Percentiles rank a stretch among this genome's conserved stretches.
Evolutionary conservation across 2,113 vertebrate species (phyloP).

Genomic region (Marmota flaviventris): DNA sequence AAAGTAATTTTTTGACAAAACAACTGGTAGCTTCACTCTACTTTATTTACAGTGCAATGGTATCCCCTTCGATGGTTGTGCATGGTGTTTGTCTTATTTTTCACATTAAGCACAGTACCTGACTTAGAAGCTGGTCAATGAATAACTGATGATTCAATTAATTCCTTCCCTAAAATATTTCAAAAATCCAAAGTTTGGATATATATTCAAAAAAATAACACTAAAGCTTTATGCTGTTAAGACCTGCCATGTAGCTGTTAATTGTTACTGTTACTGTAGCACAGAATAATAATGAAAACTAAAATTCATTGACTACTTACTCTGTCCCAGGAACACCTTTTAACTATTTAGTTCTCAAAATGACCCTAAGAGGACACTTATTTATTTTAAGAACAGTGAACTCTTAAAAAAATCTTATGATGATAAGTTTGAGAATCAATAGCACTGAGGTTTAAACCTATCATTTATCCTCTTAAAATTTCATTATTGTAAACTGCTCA

Average conservation of each 20-base stretch:
- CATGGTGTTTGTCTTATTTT: neutral
- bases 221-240: neutral
- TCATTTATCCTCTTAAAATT: neutral
- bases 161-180: neutral
- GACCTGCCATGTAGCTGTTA: neutral
- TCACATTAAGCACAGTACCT: neutral
- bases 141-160: neutral
- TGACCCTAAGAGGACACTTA: neutral
- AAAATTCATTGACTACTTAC: neutral
- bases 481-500: neutral
- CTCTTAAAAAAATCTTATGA: neutral
- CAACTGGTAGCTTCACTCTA: neutral
- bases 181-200: neutral
- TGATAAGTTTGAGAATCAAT: neutral
- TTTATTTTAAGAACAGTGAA: neutral
- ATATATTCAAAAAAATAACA: neutral
- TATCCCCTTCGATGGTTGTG: neutral
- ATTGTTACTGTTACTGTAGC: neutral
- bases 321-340: neutral
- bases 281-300: conserved; percentile 34
- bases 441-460: neutral
- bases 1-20: conserved; percentile 10
- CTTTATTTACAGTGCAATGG: neutral
- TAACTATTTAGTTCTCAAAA: neutral
- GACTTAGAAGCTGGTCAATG: neutral